Evolutionary conservation across 2,888 invertebrate species (phyloP).

Genomic region (Gibbula magus): DNA sequence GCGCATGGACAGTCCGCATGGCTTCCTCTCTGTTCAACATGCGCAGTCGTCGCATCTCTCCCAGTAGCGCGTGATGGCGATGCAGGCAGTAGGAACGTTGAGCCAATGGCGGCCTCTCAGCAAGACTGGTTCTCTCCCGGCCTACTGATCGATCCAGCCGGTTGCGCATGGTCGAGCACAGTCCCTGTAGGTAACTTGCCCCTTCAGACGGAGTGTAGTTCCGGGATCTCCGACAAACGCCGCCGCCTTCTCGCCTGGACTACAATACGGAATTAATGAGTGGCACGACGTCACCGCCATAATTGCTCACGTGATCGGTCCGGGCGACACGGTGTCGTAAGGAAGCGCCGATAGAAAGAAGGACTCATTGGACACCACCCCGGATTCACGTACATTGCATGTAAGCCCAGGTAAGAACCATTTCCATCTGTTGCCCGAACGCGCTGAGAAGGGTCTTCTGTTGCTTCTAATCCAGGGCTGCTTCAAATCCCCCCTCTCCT

Average conservation of each 20-base stretch:
- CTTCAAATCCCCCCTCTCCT: neutral
- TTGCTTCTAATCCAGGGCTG: neutral
- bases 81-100: neutral
- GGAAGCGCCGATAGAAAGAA: slow-evolving; percentile 1
- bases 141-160: neutral
- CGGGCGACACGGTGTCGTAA: slow-evolving; percentile 24
- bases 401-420: neutral
- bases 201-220: neutral
- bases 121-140: neutral
- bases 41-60: slow-evolving; percentile 1
- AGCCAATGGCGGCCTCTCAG: neutral
- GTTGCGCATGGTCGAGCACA: neutral
- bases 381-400: slow-evolving; percentile 9
- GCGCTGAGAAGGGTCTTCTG: neutral
- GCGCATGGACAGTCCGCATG: slow-evolving; percentile 2
- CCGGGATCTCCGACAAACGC: neutral
- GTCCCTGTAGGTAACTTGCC: neutral
- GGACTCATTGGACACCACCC: neutral
- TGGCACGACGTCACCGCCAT: slow-evolving; percentile 37
- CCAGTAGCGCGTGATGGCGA: slow-evolving; percentile 4
- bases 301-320: slow-evolving; percentile 38
- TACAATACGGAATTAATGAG: slow-evolving; percentile 30
- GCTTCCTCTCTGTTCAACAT: neutral
- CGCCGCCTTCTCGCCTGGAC: slow-evolving; percentile 15
- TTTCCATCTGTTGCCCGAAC: neutral